phyloP scores from a whole-genome alignment of 2,113 vertebrate species.

The Sialia sialis region DNA sequence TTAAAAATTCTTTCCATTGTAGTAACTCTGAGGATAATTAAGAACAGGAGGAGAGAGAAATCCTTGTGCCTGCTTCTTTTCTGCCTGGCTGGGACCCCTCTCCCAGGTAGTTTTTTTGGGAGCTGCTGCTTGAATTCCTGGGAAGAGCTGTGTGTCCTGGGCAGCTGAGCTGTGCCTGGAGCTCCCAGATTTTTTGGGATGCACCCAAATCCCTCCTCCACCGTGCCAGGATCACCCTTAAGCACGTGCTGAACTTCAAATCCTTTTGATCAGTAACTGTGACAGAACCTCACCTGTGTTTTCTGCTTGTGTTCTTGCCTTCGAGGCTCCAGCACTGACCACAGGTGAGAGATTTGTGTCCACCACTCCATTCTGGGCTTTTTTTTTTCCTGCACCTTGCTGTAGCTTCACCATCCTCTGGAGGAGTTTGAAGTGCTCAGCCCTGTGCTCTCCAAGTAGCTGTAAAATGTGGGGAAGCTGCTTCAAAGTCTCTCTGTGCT shows the following conservation, averaged over 20 bases:
- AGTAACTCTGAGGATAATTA: slow-evolving; percentile 40
- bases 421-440: not conserved
- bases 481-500: not conserved
- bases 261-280: not conserved
- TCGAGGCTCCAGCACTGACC: slow-evolving; percentile 26
- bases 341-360: slow-evolving; percentile 44
- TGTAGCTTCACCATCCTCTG: not conserved
- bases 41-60: slow-evolving; percentile 3
- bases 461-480: not conserved
- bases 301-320: slow-evolving; percentile 58
- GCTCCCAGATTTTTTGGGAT: not conserved
- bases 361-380: not conserved
- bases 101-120: not conserved
- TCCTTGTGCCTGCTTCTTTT: not conserved
- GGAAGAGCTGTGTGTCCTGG: not conserved
- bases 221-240: not conserved
- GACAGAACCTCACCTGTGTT: slow-evolving; percentile 9
- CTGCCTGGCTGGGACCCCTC: not conserved
- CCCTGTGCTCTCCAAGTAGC: not conserved
- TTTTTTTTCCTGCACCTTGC: not conserved
- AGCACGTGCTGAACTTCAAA: not conserved
- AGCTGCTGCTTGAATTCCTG: not conserved
- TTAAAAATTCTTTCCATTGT: slow-evolving; percentile 58
- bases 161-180: not conserved
- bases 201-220: not conserved